These are phyloP conservation scores for Coregonus suidteri DNA, from an alignment of 2,797 vertebrate species.

Conservation along the genomic window DNA sequence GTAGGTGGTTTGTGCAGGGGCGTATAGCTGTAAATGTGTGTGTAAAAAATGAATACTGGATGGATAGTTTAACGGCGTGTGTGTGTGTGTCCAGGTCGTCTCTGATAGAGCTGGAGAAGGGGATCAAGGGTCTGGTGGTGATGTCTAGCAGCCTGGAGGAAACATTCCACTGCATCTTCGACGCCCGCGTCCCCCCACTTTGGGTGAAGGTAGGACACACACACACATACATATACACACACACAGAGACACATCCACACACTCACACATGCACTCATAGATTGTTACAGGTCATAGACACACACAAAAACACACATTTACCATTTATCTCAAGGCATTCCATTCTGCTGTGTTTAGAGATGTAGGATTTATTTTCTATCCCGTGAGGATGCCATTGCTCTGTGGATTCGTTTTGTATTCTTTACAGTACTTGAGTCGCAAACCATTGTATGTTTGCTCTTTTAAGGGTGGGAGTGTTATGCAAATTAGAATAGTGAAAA, in stretches of 20 bases:
- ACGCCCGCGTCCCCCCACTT: constrained; percentile 83
- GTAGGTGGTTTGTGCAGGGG: not conserved
- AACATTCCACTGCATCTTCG: constrained; percentile 84
- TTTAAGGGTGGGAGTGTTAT: no score
- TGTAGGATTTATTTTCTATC: no score
- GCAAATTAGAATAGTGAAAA: no score
- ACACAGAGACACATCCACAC: not conserved
- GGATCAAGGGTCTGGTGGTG: constrained; percentile 87
- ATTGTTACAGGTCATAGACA: not conserved
- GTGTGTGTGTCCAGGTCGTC: constrained; percentile 70
- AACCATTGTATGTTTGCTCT: no score
- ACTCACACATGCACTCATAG: constrained; percentile 12
- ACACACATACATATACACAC: not conserved
- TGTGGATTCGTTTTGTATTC: no score
- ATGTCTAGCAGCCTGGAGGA: constrained; percentile 89
- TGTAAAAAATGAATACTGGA: not conserved
- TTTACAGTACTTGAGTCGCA: no score
- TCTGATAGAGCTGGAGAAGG: constrained; percentile 82
- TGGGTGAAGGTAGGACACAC: constrained; percentile 82
- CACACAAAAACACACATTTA: not conserved
- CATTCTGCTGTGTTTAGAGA: not conserved
- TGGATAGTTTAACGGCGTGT: constrained; percentile 11
- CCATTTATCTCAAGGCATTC: not conserved
- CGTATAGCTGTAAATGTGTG: not conserved
- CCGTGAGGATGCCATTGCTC: no score